Conservation (phyloP, 2,797 vertebrate species). For the Eurystomus glaucurus region DNA sequence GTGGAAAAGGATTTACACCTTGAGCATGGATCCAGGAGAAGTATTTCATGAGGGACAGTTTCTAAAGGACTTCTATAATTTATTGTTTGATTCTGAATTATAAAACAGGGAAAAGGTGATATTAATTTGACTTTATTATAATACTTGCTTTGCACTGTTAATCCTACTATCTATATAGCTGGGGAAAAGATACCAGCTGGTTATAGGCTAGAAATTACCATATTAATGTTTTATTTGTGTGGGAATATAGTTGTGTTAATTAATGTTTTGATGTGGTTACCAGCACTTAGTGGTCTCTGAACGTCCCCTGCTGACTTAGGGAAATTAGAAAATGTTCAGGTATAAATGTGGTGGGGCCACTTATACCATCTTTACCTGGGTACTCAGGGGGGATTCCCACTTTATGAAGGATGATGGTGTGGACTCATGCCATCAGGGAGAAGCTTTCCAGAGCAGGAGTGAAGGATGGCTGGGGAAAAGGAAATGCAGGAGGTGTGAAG, state of each 20-base stretch:
- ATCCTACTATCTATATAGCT: slow-evolving; percentile 68
- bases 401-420: neutral
- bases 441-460: neutral
- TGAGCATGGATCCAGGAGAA: neutral
- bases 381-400: neutral
- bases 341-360: neutral
- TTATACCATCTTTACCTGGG: neutral
- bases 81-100: slow-evolving; percentile 76
- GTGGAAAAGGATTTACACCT: neutral
- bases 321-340: slow-evolving; percentile 33
- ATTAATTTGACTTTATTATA: slow-evolving; percentile 77
- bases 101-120: slow-evolving; percentile 72
- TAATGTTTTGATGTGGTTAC: slow-evolving; percentile 78
- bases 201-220: slow-evolving; percentile 74
- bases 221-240: slow-evolving; percentile 79
- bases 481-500: neutral
- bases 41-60: neutral
- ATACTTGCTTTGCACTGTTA: slow-evolving; percentile 74
- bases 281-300: slow-evolving; percentile 67
- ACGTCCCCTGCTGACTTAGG: slow-evolving; percentile 58
- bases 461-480: neutral
- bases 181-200: slow-evolving; percentile 74
- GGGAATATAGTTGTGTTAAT: slow-evolving; percentile 75
- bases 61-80: slow-evolving; percentile 70
- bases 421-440: neutral